phyloP scores from a whole-genome alignment of 2,888 invertebrate species.

The Tetrapedia diversipes region DNA sequence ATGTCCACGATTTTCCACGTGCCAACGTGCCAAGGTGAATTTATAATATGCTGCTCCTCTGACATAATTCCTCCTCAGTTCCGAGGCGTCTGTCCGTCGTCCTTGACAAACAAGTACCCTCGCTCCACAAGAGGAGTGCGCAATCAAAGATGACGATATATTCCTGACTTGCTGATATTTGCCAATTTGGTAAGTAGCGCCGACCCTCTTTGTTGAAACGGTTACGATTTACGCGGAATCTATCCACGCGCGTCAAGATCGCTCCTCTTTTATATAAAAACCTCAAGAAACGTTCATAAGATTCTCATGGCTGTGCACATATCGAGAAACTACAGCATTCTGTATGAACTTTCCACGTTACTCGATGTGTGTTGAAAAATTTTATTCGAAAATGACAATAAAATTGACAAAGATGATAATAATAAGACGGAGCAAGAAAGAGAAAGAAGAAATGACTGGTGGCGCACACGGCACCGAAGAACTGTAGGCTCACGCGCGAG shows the following conservation, averaged over 20 bases:
- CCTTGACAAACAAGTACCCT: constrained; percentile 71
- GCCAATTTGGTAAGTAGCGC: constrained; percentile 68
- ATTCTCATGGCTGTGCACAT: constrained; percentile 47
- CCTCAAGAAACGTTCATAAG: background rate
- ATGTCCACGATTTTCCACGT: constrained; percentile 60
- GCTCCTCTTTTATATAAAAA: background rate
- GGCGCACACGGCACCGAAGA: background rate
- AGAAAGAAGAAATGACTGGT: background rate
- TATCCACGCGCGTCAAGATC: too few relatives aligned
- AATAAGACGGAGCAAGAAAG: background rate
- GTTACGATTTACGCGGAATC: background rate
- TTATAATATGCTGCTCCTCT: constrained; percentile 65
- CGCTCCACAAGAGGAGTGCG: constrained; percentile 64
- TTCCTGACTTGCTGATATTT: constrained; percentile 67
- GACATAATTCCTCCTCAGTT: constrained; percentile 73
- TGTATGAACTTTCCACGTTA: background rate
- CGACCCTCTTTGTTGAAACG: constrained; percentile 31
- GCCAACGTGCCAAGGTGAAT: constrained; percentile 70
- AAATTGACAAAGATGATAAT: background rate
- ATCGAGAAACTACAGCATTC: constrained; percentile 42
- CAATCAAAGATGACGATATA: constrained; percentile 72
- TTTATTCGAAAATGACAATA: background rate
- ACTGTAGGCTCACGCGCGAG: constrained; percentile 7
- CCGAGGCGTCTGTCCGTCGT: constrained; percentile 62
- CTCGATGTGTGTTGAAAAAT: background rate